Conservation (phyloP, 2,797 vertebrate genomes). For the Myotis pilosus region DNA sequence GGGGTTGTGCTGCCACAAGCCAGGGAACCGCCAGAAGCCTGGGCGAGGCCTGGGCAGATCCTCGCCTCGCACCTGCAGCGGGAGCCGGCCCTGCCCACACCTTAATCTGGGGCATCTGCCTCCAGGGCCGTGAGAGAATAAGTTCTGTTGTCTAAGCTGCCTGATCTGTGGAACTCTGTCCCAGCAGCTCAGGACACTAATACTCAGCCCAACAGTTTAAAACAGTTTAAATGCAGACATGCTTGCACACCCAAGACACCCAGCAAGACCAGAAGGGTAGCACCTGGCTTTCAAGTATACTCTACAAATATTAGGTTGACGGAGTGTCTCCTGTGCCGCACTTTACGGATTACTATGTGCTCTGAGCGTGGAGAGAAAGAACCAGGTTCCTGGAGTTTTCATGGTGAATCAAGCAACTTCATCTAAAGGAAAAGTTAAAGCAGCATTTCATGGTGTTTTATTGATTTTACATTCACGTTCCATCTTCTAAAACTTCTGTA, state of each 20-base stretch:
- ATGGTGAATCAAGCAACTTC: neutral
- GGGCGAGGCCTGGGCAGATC: neutral
- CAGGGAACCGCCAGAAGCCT: neutral
- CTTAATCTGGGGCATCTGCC: neutral
- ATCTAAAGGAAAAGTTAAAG: neutral
- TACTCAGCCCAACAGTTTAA: neutral
- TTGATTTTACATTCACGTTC: neutral
- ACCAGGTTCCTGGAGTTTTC: neutral
- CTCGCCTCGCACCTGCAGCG: neutral
- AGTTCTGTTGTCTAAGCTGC: too few species aligned
- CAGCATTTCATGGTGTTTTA: neutral
- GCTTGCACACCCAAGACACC: neutral
- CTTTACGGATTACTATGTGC: accelerated
- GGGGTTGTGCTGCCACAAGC: neutral
- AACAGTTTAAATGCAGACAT: neutral
- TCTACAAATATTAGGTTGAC: too few species aligned
- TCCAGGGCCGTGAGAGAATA: neutral
- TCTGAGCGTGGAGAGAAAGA: neutral
- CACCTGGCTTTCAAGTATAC: neutral
- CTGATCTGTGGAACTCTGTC: accelerated
- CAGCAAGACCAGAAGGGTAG: neutral
- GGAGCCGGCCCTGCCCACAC: accelerated
- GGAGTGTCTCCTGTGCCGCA: neutral
- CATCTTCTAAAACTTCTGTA: neutral
- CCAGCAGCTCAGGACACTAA: neutral